These are phyloP conservation scores for Phocoena phocoena DNA, from an alignment of 2,113 vertebrate genomes.

Conservation along the genomic window DNA sequence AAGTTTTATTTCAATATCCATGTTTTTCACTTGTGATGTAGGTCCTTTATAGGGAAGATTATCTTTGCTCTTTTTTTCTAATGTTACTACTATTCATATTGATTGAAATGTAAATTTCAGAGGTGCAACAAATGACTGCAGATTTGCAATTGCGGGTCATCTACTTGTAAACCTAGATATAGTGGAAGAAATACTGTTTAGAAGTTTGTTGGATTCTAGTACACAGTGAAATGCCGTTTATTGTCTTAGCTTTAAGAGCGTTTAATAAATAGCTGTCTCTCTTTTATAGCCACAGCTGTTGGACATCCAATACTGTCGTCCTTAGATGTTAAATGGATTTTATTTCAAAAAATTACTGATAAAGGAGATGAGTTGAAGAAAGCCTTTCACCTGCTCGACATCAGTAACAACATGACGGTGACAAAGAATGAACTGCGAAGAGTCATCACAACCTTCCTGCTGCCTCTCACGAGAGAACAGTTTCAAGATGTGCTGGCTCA, in stretches of 20 bases:
- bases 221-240: background rate
- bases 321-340: constrained; percentile 71
- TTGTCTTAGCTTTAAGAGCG: rapidly evolving
- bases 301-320: constrained; percentile 70
- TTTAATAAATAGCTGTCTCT: constrained; percentile 55
- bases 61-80: background rate
- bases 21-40: background rate
- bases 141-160: background rate
- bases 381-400: constrained; percentile 77
- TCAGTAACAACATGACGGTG: constrained; percentile 61
- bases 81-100: background rate
- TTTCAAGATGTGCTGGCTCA: constrained; percentile 76
- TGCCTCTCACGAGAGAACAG: constrained; percentile 73
- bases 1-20: background rate
- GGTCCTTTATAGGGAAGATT: background rate
- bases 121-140: background rate
- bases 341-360: constrained; percentile 72
- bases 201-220: background rate
- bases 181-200: background rate
- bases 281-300: constrained; percentile 58
- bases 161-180: rapidly evolving
- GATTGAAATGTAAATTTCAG: background rate
- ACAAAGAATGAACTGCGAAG: constrained; percentile 75
- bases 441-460: constrained; percentile 71
- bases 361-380: constrained; percentile 75